Evolutionary conservation across 1,140 invertebrate species (phyloP).

Genomic region (Eubasilissa regina): DNA sequence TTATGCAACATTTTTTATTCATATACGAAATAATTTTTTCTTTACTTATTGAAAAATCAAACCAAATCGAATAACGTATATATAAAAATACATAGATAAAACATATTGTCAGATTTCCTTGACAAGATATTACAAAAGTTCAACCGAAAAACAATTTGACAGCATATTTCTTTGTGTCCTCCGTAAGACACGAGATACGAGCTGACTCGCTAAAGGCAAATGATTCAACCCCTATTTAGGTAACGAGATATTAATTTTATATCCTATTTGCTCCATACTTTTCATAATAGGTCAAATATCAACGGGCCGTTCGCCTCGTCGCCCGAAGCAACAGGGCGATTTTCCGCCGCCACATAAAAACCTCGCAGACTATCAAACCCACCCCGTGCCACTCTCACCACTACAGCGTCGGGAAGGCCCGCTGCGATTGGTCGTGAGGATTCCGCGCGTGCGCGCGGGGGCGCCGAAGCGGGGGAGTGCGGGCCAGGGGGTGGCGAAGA

Average conservation of each 20-base stretch:
- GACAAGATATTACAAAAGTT: too few species aligned
- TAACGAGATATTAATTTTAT: constrained; percentile 23
- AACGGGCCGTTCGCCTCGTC: background rate
- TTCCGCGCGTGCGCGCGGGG: constrained; percentile 24
- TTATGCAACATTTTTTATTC: too few species aligned
- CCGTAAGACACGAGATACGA: too few species aligned
- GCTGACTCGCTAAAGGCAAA: background rate
- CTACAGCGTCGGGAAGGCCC: background rate
- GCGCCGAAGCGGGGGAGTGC: background rate
- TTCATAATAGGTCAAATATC: constrained; percentile 19
- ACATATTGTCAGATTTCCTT: too few species aligned
- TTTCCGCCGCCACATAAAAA: constrained; percentile 27
- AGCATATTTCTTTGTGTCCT: too few species aligned
- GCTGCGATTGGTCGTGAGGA: constrained; percentile 14
- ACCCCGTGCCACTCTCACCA: constrained; percentile 7
- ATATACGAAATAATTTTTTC: too few species aligned
- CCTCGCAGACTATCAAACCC: background rate
- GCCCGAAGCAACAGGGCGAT: constrained; percentile 42
- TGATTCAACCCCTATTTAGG: background rate
- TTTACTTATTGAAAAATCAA: too few species aligned
- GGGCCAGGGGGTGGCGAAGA: constrained; percentile 28
- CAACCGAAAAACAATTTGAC: too few species aligned
- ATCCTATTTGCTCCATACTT: constrained; percentile 6
- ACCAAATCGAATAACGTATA: too few species aligned
- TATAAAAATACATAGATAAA: too few species aligned